Conservation (phyloP, 2,113 vertebrate species). For the Taurulus bubalis region DNA sequence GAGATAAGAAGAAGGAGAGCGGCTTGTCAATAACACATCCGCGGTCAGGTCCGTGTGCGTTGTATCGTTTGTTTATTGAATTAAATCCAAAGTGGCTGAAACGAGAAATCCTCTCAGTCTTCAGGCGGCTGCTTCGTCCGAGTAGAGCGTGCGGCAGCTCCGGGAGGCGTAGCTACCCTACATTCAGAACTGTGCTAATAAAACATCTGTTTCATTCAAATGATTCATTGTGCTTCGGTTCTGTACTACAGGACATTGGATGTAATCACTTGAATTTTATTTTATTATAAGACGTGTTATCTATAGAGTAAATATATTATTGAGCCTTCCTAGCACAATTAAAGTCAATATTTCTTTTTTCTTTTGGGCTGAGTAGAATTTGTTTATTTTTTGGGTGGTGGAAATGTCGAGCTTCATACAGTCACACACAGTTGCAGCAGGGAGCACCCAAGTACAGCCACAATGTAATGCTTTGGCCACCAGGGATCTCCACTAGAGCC, state of each 20-base stretch:
- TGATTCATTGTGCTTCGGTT: background rate
- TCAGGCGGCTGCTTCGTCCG: no score
- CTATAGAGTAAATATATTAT: constrained; percentile 15
- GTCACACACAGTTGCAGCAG: background rate
- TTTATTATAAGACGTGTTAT: no score
- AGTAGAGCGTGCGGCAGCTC: no score
- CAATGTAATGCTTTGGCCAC: constrained; percentile 20
- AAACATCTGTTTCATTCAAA: background rate
- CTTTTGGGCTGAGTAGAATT: background rate
- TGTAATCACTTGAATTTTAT: background rate
- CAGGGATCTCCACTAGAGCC: constrained; percentile 25
- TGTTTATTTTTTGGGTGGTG: background rate
- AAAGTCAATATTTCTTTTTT: background rate
- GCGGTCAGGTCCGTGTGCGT: no score
- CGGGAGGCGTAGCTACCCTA: no score
- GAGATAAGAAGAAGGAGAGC: no score
- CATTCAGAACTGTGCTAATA: background rate
- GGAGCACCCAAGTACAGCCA: constrained; percentile 7
- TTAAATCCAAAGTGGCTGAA: no score
- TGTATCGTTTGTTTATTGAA: no score
- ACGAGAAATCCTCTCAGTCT: no score
- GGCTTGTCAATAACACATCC: no score
- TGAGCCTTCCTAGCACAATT: background rate
- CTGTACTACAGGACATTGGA: background rate
- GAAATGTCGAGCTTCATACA: background rate